Base-by-base conservation (phyloP, 2,797 vertebrate genomes). In the Coranthus polyacanthus region DNA sequence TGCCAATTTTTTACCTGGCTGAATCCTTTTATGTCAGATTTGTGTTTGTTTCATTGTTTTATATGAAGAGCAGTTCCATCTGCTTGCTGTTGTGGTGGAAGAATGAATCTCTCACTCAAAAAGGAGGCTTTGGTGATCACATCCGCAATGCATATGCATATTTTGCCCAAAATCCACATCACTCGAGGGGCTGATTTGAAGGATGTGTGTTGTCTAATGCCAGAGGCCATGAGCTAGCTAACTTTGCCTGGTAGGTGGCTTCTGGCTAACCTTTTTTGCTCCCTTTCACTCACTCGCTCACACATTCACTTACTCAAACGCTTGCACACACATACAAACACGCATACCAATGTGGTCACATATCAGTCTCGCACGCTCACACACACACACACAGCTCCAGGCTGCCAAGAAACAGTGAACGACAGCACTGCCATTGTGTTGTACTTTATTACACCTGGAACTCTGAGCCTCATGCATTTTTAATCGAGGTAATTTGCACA, bases 371-470 rank as follows among this genome's bases (percentile, higher is more conserved):
- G 72, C 22, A 43, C 34, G n/a, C 54, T 41, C 55, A 4, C 73
- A 36, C 26, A 17, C 32, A 65, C 53, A 41, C 49, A 42, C 51
- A 54, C 44, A 53, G 75, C 79, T 79, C 32, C 26, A 13, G 71
- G 77, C 79, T 65, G 69, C 87, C 81, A 75, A 75, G 75, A 76
- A 64, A 68, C 72, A 37, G 69, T 79, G 87, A 88, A 81, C 55
- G 70, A 83, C 84, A 78, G 79, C 26, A 18, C 84, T 83, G 85
- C 85, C 84, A 83, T 72, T 72, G 83, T 73, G 64, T 82, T 87
- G 77, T 82, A 91, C 83, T 93, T 90, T 91, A 92, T 90, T 92
- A 92, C 87, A 94, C 89, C 89, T 93, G 88, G 74, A 93, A 88
- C 88, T 83, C 73, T 77, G 79, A 70, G 87, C 77, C 87, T 93